Evolutionary conservation across 2,888 invertebrate species (phyloP), one percentile per base, ranked within the genome.

Genomic region (Ceraclea dissimilis): DNA sequence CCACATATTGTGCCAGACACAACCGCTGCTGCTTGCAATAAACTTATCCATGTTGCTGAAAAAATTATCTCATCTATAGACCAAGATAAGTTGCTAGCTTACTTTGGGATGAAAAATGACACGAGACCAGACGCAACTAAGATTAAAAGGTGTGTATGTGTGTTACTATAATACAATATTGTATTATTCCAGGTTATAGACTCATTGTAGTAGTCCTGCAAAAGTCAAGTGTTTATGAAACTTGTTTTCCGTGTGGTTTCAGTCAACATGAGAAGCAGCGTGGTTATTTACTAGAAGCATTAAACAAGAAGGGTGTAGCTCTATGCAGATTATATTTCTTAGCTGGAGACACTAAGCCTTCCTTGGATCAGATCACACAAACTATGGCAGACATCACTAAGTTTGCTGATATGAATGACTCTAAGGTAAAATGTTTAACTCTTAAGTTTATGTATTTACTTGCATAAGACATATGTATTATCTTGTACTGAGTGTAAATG

Each of bases 211-310:
- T n/a, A n/a, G n/a, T n/a, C n/a, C n/a, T n/a, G n/a, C n/a, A n/a
- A n/a, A n/a, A n/a, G n/a, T n/a, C n/a, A n/a, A n/a, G n/a, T n/a
- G n/a, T n/a, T n/a, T n/a, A n/a, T n/a, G n/a, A 10, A n/a, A 26
- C 10, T 11, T 22, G 19, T 49, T 49, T 10, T 22, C 49, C 26
- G 49, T 49, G 2, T 8, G 16, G 8, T 46, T 58, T 18, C 22
- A 88, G 89, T 60, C 82, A 84, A 63, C 91, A 93, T 82, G 95
- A 96, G 62, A 89, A 89, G 67, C 88, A 90, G 68, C 92, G 88
- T 67, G 81, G 76, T 49, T 84, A 84, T 59, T 75, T 93, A 51
- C 71, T 95, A 47, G 95, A 96, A 64, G 89, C 91, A 19, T 72
- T 91, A 51, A 81, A 84, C 33, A 85, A 87, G 60, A 85, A 84